Percentiles rank a stretch among this genome's conserved stretches.
These are phyloP conservation scores for Salvator merianae DNA, from an alignment of 2,113 vertebrate genomes.

Conservation along the genomic window DNA sequence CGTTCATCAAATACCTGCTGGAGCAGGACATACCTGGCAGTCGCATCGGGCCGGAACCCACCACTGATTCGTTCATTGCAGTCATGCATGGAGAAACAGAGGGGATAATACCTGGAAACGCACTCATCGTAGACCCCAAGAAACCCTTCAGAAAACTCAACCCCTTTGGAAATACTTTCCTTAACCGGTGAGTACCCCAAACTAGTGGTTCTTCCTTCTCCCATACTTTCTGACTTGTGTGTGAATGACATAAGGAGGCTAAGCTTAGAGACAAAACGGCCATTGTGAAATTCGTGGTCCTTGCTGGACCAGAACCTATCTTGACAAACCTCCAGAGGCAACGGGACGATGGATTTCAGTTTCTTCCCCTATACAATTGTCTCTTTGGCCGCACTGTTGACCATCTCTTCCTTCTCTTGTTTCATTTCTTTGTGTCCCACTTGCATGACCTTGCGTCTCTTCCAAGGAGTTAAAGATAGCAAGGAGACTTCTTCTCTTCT, in stretches of 20 bases:
- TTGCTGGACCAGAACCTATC: neutral
- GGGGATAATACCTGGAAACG: constrained; percentile 87
- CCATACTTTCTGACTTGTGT: neutral
- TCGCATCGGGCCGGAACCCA: constrained; percentile 91
- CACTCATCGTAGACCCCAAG: constrained; percentile 90
- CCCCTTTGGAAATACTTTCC: constrained; percentile 91
- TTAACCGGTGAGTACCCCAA: constrained; percentile 82
- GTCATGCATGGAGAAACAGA: constrained; percentile 90
- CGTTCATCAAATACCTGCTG: constrained; percentile 92
- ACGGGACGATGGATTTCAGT: neutral
- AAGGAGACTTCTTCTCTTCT: neutral
- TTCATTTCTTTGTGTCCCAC: neutral
- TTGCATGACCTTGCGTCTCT: neutral
- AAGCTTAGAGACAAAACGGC: neutral
- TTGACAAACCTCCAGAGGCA: neutral
- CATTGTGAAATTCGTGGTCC: neutral
- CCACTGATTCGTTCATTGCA: constrained; percentile 92
- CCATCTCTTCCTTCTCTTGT: neutral
- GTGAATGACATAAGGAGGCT: neutral
- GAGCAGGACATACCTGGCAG: constrained; percentile 92
- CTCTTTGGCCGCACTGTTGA: neutral
- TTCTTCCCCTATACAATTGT: neutral
- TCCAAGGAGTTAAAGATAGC: neutral
- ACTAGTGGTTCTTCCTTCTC: rapidly evolving
- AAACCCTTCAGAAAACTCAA: constrained; percentile 95